Conservation (phyloP, 92 coral and sea anemone genomes). For the Paragorgia papillata region DNA sequence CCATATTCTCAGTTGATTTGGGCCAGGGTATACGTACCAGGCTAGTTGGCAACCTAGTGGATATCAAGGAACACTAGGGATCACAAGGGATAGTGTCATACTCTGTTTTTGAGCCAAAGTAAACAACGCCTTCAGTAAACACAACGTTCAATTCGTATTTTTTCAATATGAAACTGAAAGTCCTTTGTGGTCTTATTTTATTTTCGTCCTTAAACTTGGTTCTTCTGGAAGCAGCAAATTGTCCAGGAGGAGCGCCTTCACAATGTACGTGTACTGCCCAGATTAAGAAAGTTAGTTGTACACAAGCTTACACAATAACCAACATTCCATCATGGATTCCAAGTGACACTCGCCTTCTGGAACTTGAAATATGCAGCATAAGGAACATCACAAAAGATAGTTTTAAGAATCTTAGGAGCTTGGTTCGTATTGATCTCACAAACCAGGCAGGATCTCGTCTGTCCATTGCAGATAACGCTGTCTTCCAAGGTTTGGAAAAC, state of each 20-base stretch:
- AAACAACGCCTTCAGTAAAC: too few relatives aligned
- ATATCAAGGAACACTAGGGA: too few relatives aligned
- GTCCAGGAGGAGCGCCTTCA: too few relatives aligned
- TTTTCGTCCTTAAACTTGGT: background rate
- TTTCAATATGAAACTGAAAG: too few relatives aligned
- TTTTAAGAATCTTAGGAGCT: conserved; percentile 5
- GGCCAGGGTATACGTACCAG: too few relatives aligned
- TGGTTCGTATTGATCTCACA: background rate
- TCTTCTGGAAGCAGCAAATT: background rate
- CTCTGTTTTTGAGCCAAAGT: too few relatives aligned
- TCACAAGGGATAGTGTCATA: too few relatives aligned
- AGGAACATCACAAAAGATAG: conserved; percentile 1
- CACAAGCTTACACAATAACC: background rate
- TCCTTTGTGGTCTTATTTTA: background rate
- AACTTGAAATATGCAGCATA: background rate
- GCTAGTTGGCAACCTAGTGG: too few relatives aligned
- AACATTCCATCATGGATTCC: conserved; percentile 27
- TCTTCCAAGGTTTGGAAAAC: conserved; percentile 28
- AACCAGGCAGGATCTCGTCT: background rate
- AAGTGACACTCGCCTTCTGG: background rate
- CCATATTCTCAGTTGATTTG: too few relatives aligned
- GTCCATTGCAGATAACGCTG: background rate
- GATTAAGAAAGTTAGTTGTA: background rate
- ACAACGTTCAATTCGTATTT: too few relatives aligned
- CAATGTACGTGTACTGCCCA: background rate